Conservation (phyloP, 2,113 vertebrate genomes). For the Plectropomus leopardus region DNA sequence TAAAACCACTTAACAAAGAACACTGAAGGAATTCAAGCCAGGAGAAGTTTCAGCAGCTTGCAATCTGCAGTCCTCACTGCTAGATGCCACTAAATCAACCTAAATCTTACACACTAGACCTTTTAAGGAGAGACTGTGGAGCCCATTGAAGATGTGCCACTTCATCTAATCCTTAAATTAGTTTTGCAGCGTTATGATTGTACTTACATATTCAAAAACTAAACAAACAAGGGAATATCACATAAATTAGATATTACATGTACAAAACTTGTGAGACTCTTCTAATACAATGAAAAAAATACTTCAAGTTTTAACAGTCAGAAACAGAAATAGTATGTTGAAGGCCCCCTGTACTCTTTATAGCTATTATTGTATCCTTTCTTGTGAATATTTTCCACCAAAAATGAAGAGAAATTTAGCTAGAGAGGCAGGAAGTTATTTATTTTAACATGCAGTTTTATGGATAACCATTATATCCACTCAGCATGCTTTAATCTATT, state of each 20-base stretch:
- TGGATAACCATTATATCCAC: not conserved
- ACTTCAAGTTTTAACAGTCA: not conserved
- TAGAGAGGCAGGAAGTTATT: not conserved
- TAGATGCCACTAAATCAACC: no score
- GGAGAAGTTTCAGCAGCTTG: no score
- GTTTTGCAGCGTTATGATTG: not conserved
- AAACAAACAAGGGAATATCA: no score
- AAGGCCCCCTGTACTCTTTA: not conserved
- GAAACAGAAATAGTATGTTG: not conserved
- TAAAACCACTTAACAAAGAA: no score
- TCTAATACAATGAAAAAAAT: not conserved
- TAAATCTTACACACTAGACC: no score
- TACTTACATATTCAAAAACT: no score
- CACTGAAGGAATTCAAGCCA: no score
- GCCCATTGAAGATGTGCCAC: not conserved
- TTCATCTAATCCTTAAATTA: not conserved
- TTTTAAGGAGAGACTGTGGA: not conserved
- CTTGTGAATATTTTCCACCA: not conserved
- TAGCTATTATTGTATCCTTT: not conserved
- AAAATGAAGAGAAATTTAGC: no score
- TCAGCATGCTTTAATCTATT: not conserved
- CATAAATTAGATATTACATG: no score
- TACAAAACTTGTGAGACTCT: not conserved
- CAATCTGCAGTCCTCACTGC: no score
- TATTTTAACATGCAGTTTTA: slow-evolving; percentile 4